phyloP scores from a whole-genome alignment of 2,113 vertebrate species.

The Condylura cristata region DNA sequence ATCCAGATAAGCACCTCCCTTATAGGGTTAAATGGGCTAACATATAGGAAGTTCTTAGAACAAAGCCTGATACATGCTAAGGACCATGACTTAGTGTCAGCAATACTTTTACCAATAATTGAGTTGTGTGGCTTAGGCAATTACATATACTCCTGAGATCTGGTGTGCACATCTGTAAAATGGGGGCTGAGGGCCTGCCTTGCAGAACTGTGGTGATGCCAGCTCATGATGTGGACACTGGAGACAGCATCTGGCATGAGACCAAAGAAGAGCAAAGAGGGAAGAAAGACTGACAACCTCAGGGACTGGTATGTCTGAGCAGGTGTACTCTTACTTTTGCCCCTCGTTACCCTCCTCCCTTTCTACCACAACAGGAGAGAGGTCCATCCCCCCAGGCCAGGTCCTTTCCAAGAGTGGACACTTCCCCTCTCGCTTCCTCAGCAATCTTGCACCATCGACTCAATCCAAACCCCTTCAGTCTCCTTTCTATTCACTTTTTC shows the following conservation, averaged over 20 bases:
- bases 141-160: not conserved
- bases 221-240: not conserved
- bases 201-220: not conserved
- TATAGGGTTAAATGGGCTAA: not conserved
- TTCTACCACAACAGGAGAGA: not conserved
- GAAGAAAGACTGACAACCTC: not conserved
- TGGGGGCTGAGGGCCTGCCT: not conserved
- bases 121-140: not conserved
- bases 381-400: not conserved
- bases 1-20: not conserved
- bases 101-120: not conserved
- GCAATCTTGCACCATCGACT: not conserved
- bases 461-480: not conserved
- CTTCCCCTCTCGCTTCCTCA: not conserved
- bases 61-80: not conserved
- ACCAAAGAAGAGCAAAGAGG: not conserved
- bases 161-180: not conserved
- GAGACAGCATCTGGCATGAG: not conserved
- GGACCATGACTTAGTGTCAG: not conserved
- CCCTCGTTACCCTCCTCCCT: not conserved
- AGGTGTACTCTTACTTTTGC: not conserved
- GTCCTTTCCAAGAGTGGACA: rapidly evolving
- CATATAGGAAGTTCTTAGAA: not conserved
- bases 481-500: not conserved
- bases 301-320: not conserved